Base-by-base conservation (phyloP, 1,140 invertebrate genomes). In the Saccostrea echinata region DNA sequence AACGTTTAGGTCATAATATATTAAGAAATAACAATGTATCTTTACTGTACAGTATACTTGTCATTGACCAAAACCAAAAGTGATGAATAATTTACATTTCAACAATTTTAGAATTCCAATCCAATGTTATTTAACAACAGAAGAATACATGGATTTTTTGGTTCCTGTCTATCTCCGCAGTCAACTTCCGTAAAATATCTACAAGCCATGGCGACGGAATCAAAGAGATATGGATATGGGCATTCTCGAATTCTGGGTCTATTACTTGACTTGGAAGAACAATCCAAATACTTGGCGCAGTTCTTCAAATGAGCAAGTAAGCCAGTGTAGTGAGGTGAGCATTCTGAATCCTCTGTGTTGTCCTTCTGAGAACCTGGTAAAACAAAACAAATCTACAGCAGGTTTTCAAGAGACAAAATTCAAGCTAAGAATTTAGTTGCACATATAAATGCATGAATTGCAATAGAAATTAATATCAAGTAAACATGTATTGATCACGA, bases 121-220 rank as follows among this genome's bases (percentile, higher is more conserved):
- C n/a, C n/a, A n/a, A n/a, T n/a, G 27, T 27, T 57, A 33, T 24
- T n/a, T 21, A 16, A 89, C 91, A 88, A n/a, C n/a, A n/a, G n/a
- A n/a, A n/a, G n/a, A n/a, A n/a, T 86, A 91, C 91, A 91, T 57
- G 90, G 86, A 82, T 89, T 81, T 30, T 84, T 84, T 13, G 87
- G 88, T 27, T 90, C 91, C 24, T 21, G 18, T 85, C 90, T 90
- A 68, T 82, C 71, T 11, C 87, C 90, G 86, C 91, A 91, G 21
- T 85, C 80, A 24, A 91, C 90, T 33, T 18, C 16, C 4, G 27
- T 16, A 85, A 80, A 88, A 71, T 88, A 85, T n/a, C 89, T 87
- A 83, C 91, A 91, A 12, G 61, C 52, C 61, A 85, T 84, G 11
- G 51, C 85, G 12, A 16, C 13, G 68, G 27, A 30, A 33, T 76